phyloP scores from a whole-genome alignment of 1,140 invertebrate genomes.

The Doryteuthis pealeii region DNA sequence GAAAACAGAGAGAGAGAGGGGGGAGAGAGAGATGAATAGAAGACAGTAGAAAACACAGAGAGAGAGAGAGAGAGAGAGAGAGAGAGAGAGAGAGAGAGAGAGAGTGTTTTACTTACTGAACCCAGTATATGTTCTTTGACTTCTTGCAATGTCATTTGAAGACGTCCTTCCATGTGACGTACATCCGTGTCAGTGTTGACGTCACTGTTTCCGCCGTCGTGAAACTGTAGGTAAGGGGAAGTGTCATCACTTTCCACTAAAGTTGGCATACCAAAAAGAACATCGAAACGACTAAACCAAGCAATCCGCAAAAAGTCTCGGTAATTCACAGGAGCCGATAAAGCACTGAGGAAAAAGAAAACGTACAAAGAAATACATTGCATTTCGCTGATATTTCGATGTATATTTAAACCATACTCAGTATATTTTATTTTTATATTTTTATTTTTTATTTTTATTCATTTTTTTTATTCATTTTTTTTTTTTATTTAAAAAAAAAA shows the following conservation, averaged over 20 bases:
- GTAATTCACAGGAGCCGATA: conserved; percentile 54
- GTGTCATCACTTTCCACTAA: conserved; percentile 43
- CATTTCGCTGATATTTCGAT: too few species aligned
- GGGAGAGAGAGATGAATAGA: too few species aligned
- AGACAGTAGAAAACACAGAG: too few species aligned
- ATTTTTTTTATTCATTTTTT: too few species aligned
- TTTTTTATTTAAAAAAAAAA: too few species aligned
- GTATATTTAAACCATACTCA: too few species aligned
- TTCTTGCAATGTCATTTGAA: conserved; percentile 55
- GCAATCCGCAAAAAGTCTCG: conserved; percentile 49
- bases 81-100: too few species aligned
- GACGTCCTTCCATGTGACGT: conserved; percentile 51
- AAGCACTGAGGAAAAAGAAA: conserved; percentile 32
- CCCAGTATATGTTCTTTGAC: conserved; percentile 53
- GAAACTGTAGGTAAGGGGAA: conserved; percentile 49
- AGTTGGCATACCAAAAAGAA: conserved; percentile 49
- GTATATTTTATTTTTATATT: too few species aligned
- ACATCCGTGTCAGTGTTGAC: conserved; percentile 56
- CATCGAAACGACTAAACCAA: conserved; percentile 35
- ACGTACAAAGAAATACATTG: too few species aligned
- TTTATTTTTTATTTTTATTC: too few species aligned
- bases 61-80: too few species aligned
- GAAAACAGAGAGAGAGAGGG: too few species aligned
- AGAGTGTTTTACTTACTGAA: conserved; percentile 34
- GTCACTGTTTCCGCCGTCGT: conserved; percentile 50